phyloP scores from a whole-genome alignment of 2,797 vertebrate genomes.

The Typhlichthys subterraneus region DNA sequence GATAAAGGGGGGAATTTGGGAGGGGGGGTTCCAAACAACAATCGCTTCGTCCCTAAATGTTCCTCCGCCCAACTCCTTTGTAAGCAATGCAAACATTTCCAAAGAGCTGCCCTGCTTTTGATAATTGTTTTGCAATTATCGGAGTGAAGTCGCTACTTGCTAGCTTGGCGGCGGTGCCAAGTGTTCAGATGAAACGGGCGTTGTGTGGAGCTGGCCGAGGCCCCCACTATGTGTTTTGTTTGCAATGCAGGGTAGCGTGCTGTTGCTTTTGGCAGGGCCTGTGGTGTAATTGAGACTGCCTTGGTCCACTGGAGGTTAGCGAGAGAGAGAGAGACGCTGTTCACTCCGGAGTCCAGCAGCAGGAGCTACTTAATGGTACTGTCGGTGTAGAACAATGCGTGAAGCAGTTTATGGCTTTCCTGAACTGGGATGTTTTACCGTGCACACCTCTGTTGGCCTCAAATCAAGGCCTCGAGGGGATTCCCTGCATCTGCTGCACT shows the following conservation, averaged over 20 bases:
- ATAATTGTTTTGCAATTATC: slow-evolving; percentile 3
- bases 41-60: slow-evolving; percentile 18
- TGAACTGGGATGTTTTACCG: background rate
- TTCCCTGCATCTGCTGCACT: too few relatives aligned
- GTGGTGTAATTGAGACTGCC: slow-evolving; percentile 40
- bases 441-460: background rate
- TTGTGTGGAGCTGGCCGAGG: slow-evolving; percentile 19
- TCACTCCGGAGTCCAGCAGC: background rate
- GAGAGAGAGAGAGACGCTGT: too few relatives aligned
- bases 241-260: slow-evolving; percentile 20
- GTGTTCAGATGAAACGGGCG: slow-evolving; percentile 13
- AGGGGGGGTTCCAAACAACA: slow-evolving; percentile 10
- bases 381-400: background rate
- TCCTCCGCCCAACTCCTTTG: slow-evolving; percentile 8
- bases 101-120: background rate
- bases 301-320: background rate
- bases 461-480: too few relatives aligned
- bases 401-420: background rate
- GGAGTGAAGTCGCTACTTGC: slow-evolving; percentile 11
- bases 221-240: slow-evolving; percentile 10
- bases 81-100: slow-evolving; percentile 30
- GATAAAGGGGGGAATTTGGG: slow-evolving; percentile 10
- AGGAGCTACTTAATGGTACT: slow-evolving; percentile 1
- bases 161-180: slow-evolving; percentile 8
- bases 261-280: slow-evolving; percentile 51